Percentiles rank a stretch among this genome's conserved stretches.
Evolutionary conservation across 2,113 vertebrate genomes (phyloP).

Genomic region (Bombycilla garrulus): DNA sequence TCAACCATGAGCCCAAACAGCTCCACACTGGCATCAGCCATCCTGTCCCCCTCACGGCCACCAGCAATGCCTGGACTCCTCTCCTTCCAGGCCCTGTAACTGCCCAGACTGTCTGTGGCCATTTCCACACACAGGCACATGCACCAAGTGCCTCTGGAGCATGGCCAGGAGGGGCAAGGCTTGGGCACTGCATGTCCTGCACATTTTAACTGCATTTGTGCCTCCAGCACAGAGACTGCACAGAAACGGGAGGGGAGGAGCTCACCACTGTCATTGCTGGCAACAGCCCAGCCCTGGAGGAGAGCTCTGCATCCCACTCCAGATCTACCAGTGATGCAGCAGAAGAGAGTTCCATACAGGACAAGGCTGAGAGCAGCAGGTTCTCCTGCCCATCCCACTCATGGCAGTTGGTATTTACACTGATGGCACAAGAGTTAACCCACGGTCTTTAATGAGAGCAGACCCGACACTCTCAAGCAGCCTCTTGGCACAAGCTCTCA

Average conservation of each 20-base stretch:
- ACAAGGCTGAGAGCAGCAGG: neutral
- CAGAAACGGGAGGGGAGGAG: neutral
- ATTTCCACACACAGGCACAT: fast-evolving
- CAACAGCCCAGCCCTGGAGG: neutral
- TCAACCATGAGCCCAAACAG: neutral
- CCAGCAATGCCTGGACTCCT: neutral
- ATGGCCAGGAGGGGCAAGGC: fast-evolving
- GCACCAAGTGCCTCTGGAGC: neutral
- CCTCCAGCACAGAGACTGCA: neutral
- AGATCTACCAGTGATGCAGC: neutral
- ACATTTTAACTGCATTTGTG: neutral
- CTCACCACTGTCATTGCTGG: fast-evolving
- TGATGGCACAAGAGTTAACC: neutral
- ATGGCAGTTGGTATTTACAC: neutral
- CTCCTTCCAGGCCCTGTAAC: fast-evolving
- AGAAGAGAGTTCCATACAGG: fast-evolving
- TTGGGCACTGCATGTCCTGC: neutral
- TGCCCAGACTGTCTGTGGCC: neutral
- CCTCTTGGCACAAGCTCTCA: constrained; percentile 6
- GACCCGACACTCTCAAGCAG: neutral
- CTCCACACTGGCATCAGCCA: neutral
- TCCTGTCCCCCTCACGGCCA: neutral
- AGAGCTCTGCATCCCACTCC: neutral
- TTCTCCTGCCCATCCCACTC: neutral
- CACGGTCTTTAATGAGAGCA: neutral